Conservation (phyloP, 1,140 invertebrate genomes). For the Copidosoma floridanum region DNA sequence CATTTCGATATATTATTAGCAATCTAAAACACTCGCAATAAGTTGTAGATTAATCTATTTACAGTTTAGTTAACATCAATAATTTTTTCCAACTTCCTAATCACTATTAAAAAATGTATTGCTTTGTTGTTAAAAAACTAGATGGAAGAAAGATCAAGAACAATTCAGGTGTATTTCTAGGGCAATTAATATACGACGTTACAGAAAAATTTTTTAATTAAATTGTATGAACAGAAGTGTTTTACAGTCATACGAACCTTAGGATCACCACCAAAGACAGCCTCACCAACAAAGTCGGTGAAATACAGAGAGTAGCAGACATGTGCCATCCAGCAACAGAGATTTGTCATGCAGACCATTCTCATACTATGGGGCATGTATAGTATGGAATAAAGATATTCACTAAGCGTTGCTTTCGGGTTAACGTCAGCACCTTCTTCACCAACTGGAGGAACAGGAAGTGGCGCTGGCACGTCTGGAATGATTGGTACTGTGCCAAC, state of each 20-base stretch:
- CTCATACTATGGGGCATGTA: constrained; percentile 84
- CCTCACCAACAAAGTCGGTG: constrained; percentile 95
- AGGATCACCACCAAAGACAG: constrained; percentile 90
- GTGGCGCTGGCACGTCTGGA: not conserved
- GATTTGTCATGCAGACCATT: constrained; percentile 88
- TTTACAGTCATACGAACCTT: constrained; percentile 55
- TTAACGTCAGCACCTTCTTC: constrained; percentile 25
- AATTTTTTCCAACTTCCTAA: too few relatives aligned
- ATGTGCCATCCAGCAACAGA: constrained; percentile 97
- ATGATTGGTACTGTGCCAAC: not conserved
- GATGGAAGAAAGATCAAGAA: too few relatives aligned
- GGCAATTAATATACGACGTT: too few relatives aligned
- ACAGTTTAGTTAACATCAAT: too few relatives aligned
- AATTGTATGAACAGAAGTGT: not conserved
- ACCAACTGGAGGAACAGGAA: constrained; percentile 22
- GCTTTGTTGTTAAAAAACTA: too few relatives aligned
- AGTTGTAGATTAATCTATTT: too few relatives aligned
- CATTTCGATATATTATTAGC: too few relatives aligned
- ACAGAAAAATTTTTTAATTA: too few relatives aligned
- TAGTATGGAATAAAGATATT: constrained; percentile 87
- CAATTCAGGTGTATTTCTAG: too few relatives aligned
- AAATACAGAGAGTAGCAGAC: constrained; percentile 96
- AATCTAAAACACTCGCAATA: too few relatives aligned
- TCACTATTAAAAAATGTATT: too few relatives aligned
- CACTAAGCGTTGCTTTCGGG: constrained; percentile 59